These are phyloP conservation scores for Piaya cayana DNA, from an alignment of 2,113 vertebrate genomes.

Conservation along the genomic window DNA sequence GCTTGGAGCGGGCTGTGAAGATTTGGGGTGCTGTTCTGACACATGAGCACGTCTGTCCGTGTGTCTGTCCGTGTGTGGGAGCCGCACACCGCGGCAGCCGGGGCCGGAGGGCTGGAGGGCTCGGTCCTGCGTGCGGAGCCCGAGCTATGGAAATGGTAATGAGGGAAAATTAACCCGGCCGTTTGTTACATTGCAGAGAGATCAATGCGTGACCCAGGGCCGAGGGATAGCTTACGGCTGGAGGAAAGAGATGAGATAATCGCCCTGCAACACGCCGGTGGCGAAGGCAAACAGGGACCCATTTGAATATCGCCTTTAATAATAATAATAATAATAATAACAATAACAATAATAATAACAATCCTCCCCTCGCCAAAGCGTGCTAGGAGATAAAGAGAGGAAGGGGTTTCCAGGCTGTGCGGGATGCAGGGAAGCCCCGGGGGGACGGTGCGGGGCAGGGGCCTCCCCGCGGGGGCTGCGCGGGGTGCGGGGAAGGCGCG, in stretches of 20 bases:
- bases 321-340: background rate
- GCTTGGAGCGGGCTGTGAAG: background rate
- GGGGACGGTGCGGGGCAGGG: background rate
- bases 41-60: background rate
- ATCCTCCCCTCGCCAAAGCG: background rate
- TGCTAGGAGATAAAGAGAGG: background rate
- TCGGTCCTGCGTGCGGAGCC: conserved; percentile 46
- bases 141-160: conserved; percentile 82
- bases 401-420: background rate
- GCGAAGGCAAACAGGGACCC: background rate
- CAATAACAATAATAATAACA: background rate
- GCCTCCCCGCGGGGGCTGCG: background rate
- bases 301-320: background rate
- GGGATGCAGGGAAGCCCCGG: background rate
- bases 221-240: conserved; percentile 60
- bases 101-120: conserved; percentile 13
- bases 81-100: conserved; percentile 31
- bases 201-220: conserved; percentile 76
- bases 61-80: background rate
- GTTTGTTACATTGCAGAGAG: conserved; percentile 76
- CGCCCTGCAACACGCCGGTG: conserved; percentile 41
- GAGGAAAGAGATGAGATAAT: conserved; percentile 76
- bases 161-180: conserved; percentile 81
- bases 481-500: background rate
- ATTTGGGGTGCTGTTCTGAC: background rate